Evolutionary conservation across 1,140 invertebrate species (phyloP), one percentile per base, ranked within the genome.

Genomic region (Drosophila equinoxialis): DNA sequence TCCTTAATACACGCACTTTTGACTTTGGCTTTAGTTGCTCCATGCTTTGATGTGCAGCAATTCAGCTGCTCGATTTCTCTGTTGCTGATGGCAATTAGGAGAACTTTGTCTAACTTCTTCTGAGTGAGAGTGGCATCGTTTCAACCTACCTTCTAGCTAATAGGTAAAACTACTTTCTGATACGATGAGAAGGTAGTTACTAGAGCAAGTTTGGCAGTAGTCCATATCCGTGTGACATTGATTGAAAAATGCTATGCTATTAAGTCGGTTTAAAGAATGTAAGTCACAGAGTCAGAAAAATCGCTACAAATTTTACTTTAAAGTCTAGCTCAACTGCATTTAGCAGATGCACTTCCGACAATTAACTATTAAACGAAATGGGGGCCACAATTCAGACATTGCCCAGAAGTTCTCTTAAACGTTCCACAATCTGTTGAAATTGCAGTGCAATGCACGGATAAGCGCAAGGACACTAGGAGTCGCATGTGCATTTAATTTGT

Each of bases 401-500:
- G 51, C 61, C 26, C 17, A 33, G 35, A 58, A 72, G 65, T n/a
- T 78, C 71, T 30, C 48, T 17, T 37, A 57, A 58, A 54, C 57
- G 33, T 63, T 45, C 51, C 62, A 71, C 71, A 72, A 76, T 71
- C 69, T 71, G 73, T 62, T 66, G 13, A 71, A 74, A 71, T 74
- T 59, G 63, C 14, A 79, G 26, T 75, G 72, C 72, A 71, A 45
- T 8, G 57, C 23, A 64, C 54, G 42, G 6, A 13, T 33, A 30
- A 61, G 35, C 33, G 39, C 20, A 63, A 23, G 65, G 30, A 51
- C 42, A 39, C 37, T 13, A 60, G 33, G 55, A 48, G 73, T 37
- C 65, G 37, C 76, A 76, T 68, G 57, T 79, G 76, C 48, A 48
- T 48, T 72, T 76, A 68, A 79, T 76, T 77, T 69, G 71, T 74